phyloP scores from a whole-genome alignment of 37 sponge, comb jelly and placozoan species.

The Amphimedon queenslandica region DNA sequence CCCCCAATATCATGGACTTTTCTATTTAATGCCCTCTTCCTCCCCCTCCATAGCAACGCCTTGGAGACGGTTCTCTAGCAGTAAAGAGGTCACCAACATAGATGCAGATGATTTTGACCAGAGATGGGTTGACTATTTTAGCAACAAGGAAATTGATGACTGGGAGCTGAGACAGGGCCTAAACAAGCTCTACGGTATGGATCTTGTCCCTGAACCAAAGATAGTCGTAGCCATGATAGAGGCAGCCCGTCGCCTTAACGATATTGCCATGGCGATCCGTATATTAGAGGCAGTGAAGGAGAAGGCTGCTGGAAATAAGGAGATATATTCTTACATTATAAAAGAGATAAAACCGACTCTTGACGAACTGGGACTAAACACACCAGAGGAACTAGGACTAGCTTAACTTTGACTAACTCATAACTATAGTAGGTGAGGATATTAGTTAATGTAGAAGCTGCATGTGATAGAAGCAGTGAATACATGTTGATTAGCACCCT shows the following conservation, averaged over 20 bases:
- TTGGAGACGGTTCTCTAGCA: constrained; percentile 20
- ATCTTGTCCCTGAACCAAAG: constrained; percentile 90
- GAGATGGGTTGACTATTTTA: constrained; percentile 79
- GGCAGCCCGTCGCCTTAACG: constrained; percentile 79
- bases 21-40: too few species aligned
- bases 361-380: constrained; percentile 82
- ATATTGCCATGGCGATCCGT: constrained; percentile 83
- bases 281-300: constrained; percentile 85
- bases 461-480: too few species aligned
- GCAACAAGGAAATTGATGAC: constrained; percentile 55
- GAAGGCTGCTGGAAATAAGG: constrained; percentile 69
- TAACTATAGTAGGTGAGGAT: too few species aligned
- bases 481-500: too few species aligned
- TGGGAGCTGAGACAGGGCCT: constrained; percentile 74
- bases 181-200: constrained; percentile 87
- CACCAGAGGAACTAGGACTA: constrained; percentile 92
- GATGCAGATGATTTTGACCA: constrained; percentile 86
- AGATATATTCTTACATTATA: constrained; percentile 77
- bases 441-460: too few species aligned
- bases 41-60: too few species aligned
- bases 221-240: constrained; percentile 76
- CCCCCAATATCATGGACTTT: too few species aligned
- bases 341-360: constrained; percentile 69
- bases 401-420: too few species aligned
- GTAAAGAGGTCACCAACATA: constrained; percentile 47